Base-by-base conservation (phyloP, 2,797 vertebrate species). In the Loris lydekkerianus region DNA sequence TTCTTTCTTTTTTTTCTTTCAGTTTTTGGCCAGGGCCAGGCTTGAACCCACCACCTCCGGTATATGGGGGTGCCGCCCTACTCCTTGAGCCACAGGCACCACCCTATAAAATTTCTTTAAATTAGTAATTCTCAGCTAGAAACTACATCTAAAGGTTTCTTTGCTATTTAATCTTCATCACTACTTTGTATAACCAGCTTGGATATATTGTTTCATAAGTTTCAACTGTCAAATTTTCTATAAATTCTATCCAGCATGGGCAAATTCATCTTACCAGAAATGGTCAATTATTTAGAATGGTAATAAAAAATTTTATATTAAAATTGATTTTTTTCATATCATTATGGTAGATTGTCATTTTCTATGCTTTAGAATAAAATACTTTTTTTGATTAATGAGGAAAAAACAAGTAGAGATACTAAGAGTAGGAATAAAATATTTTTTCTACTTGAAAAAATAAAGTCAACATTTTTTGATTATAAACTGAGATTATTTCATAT, bases 141-240 rank as follows among this genome's bases (percentile, higher is more conserved):
- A 87, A 82, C 29, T 49, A 23, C 37, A 89, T 65, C 7, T 25
- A 75, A 94, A 89, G 3, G 31, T n/a, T 92, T 72, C 69, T 65
- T 80, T 78, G 63, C 29, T 25, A 89, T 70, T 81, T 92, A 94
- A 63, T 43, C 14, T 89, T 88, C 77, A 83, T 18, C 76, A 5
- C 37, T 76, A 76, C 25, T 95, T 69, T 87, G 78, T 78, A 91
- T 27, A 73, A 81, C 72, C 87, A 90, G 25, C 70, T 92, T 17
- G 73, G 37, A 63, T 53, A 58, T 72, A 72, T n/a, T 89, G 83
- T 76, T 70, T 65, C 40, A 94, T 84, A 78, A 65, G 70, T 84
- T 88, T 58, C 31, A 61, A 85, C 61, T 90, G 78, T 92, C 56
- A 61, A 23, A 73, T 89, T 95, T 92, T 82, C 67, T 86, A 34